phyloP scores from a whole-genome alignment of 1,140 invertebrate genomes.

The Bombus superbus region DNA sequence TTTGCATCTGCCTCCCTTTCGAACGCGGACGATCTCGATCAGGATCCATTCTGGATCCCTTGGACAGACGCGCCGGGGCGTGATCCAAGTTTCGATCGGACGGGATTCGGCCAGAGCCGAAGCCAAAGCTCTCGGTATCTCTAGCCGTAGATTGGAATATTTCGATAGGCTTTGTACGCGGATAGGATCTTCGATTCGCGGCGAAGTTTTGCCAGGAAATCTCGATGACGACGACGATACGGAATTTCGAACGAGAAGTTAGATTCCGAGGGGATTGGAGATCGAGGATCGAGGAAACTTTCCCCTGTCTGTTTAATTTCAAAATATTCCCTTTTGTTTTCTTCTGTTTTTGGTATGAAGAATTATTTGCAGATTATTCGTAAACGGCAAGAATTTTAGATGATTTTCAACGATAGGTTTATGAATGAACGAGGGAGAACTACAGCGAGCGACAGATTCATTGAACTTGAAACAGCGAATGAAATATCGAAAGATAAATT shows the following conservation, averaged over 20 bases:
- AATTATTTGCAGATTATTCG: not conserved
- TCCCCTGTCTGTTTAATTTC: no score
- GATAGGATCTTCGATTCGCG: constrained; percentile 30
- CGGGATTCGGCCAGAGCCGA: not conserved
- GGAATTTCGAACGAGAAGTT: not conserved
- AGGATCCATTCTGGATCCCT: constrained; percentile 47
- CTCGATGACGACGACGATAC: not conserved
- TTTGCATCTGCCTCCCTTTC: constrained; percentile 47
- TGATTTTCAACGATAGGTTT: not conserved
- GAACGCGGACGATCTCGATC: constrained; percentile 15
- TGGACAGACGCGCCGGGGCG: constrained; percentile 31
- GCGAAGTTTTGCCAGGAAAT: not conserved
- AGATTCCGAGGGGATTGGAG: not conserved
- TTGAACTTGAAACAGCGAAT: not conserved
- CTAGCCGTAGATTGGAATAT: constrained; percentile 31
- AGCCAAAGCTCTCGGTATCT: not conserved
- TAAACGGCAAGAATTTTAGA: not conserved
- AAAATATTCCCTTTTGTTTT: not conserved
- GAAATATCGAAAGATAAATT: not conserved
- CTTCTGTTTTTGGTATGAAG: not conserved
- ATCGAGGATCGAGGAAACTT: not conserved
- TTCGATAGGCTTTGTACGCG: constrained; percentile 1
- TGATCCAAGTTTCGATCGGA: constrained; percentile 18
- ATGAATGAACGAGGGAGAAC: not conserved
- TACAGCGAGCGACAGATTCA: no score